Percentiles rank a stretch among this genome's conserved stretches.
Conservation (phyloP, 2,797 vertebrate genomes). For the Mionectes olivaceus region DNA sequence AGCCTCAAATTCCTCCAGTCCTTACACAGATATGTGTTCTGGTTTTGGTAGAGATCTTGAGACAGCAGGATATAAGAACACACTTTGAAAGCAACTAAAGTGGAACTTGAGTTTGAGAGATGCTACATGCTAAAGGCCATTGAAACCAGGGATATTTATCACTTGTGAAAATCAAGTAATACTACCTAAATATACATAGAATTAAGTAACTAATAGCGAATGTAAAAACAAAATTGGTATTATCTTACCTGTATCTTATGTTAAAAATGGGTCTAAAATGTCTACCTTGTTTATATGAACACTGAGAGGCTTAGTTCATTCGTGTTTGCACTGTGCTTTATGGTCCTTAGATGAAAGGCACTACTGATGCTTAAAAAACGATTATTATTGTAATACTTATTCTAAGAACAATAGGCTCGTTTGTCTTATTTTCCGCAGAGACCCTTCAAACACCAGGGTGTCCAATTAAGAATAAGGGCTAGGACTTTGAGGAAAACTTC, state of each 20-base stretch:
- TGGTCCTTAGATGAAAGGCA: constrained; percentile 63
- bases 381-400: constrained; percentile 49
- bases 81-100: neutral
- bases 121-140: neutral
- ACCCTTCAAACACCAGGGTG: constrained; percentile 47
- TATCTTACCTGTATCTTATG: neutral
- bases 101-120: neutral
- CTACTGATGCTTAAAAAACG: constrained; percentile 58
- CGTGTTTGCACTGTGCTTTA: constrained; percentile 42
- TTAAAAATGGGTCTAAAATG: neutral
- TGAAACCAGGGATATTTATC: neutral
- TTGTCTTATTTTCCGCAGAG: constrained; percentile 47
- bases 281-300: neutral
- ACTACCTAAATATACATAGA: neutral
- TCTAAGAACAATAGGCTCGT: constrained; percentile 56
- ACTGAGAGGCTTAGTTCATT: neutral
- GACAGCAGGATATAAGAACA: neutral
- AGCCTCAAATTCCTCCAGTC: neutral
- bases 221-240: neutral
- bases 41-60: neutral
- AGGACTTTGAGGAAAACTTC: constrained; percentile 15
- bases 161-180: neutral
- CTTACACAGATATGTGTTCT: neutral
- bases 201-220: neutral
- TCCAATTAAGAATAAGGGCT: constrained; percentile 35